Evolutionary conservation across 2,888 invertebrate genomes (phyloP), one percentile per base, ranked within the genome.

Genomic region (Cheilosia grossa): DNA sequence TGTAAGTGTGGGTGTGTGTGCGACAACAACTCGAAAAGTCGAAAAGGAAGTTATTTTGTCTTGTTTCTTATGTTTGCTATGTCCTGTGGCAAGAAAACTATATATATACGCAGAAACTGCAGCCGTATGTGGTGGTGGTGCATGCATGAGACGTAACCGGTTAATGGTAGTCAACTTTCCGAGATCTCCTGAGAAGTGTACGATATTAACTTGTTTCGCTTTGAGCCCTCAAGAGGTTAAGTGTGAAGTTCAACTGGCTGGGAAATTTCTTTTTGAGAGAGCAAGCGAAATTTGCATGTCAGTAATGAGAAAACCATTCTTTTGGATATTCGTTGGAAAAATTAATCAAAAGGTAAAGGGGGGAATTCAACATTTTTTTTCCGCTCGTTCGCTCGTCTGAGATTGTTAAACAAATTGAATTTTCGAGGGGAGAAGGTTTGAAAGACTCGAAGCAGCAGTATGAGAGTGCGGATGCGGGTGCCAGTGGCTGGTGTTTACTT

Each of bases 11-110:
- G 30, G 2, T 9, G 17, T 21, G 5, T 19, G 37, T 5, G 27
- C 53, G 61, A 61, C 21, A 69, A 73, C 24, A 44, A 44, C 24
- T 51, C 53, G 30, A 69, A 69, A 61, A 70, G 69, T 47, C 61
- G 30, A 44, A 33, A 44, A 6, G 54, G 19, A 61, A 63, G 27
- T 54, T 47, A 17, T 24, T 44, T 37, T 2, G 44, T 63, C 15
- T 37, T 47, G 17, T 53, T 53, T 15, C 40, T 63, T 37, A 69
- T 44, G 51, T 63, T 40, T 47, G n/a, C 5, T 53, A 10, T 61
- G 37, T 54, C 59, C 59, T 67, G 58, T 21, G 33, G 66, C 42
- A 53, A 19, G 49, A 37, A 70, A 59, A 70, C 58, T 37, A 47
- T 61, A 17, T 10, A 9, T 2, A 2, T 24, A 9, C 9, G 2